Conservation (phyloP, 2,797 vertebrate species). For the Hydrocynus forskahlii region DNA sequence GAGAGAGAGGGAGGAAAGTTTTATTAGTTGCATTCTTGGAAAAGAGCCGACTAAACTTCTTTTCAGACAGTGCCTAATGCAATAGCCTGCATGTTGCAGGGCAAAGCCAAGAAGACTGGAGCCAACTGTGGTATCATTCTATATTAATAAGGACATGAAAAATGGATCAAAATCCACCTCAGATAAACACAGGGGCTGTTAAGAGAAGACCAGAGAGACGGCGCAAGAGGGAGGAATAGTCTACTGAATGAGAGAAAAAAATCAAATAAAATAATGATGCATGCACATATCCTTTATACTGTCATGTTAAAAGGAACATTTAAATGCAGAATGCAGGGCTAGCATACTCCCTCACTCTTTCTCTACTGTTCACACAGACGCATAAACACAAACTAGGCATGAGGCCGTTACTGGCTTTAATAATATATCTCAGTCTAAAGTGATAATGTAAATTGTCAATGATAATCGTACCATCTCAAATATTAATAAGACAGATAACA, state of each 20-base stretch:
- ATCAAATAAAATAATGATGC: not conserved
- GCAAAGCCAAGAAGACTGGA: constrained; percentile 77
- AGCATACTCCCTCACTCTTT: constrained; percentile 45
- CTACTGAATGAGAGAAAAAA: not conserved
- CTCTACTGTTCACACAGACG: constrained; percentile 52
- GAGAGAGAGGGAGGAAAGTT: constrained; percentile 45
- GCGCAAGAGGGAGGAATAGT: constrained; percentile 27
- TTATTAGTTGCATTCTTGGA: constrained; percentile 69
- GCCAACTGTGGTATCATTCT: constrained; percentile 83
- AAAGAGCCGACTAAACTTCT: constrained; percentile 69
- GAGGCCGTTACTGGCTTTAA: not conserved
- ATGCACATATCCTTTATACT: not conserved
- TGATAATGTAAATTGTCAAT: not conserved
- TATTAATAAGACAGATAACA: too few species aligned
- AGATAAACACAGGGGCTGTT: constrained; percentile 59
- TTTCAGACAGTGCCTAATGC: constrained; percentile 77
- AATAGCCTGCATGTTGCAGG: constrained; percentile 76
- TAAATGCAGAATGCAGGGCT: constrained; percentile 4
- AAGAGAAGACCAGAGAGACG: constrained; percentile 25
- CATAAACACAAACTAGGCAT: constrained; percentile 47
- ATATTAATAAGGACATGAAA: constrained; percentile 81
- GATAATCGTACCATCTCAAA: too few species aligned
- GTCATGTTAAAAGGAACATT: not conserved
- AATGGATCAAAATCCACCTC: constrained; percentile 81
- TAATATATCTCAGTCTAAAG: not conserved